Percentiles rank a stretch among this genome's conserved stretches.
Conservation (phyloP, 2,888 invertebrate species). For the Zhuqinia jingwanae region DNA sequence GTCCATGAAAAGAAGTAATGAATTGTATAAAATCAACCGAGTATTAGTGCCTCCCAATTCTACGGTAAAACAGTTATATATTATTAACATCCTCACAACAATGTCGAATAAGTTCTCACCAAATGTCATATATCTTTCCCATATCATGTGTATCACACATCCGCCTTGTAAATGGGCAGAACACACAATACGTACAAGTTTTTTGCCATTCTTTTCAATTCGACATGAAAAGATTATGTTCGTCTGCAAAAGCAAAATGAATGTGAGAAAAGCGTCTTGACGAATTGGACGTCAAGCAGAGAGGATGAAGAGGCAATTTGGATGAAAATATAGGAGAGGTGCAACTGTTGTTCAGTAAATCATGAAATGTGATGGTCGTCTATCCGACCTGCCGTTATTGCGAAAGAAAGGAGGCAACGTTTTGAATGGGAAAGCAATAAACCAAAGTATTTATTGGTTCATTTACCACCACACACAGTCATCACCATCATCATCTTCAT, state of each 20-base stretch:
- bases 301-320: too few relatives aligned
- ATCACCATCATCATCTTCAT: neutral
- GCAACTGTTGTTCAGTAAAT: slow-evolving; percentile 22
- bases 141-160: too few relatives aligned
- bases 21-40: too few relatives aligned
- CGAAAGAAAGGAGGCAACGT: neutral
- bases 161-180: too few relatives aligned
- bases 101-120: too few relatives aligned
- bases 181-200: too few relatives aligned
- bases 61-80: too few relatives aligned
- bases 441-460: slow-evolving; percentile 49
- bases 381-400: neutral
- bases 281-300: neutral
- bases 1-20: too few relatives aligned
- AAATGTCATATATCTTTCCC: too few relatives aligned
- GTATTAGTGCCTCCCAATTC: too few relatives aligned
- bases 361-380: neutral
- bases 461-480: neutral
- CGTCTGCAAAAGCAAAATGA: neutral
- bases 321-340: neutral
- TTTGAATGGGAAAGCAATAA: slow-evolving; percentile 43
- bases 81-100: too few relatives aligned
- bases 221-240: neutral
- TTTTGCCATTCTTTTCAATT: neutral
- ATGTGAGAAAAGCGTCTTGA: slow-evolving; percentile 20